Percentiles rank a stretch among this genome's conserved stretches.
These are phyloP conservation scores for Neotoma lepida DNA, from an alignment of 2,113 vertebrate genomes.

Conservation along the genomic window DNA sequence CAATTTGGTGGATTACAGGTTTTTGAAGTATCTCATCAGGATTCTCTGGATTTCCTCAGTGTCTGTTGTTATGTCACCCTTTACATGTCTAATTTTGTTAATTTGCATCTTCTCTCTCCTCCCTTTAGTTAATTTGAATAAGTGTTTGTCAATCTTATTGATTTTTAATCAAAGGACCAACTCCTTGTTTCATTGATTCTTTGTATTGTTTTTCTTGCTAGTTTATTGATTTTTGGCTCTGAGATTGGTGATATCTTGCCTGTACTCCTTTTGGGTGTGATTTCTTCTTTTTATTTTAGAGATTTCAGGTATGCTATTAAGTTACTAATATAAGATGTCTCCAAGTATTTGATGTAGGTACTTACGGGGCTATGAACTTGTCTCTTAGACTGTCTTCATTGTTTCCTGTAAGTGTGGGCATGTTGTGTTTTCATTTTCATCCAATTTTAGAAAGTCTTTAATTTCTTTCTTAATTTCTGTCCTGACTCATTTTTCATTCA, in stretches of 20 bases:
- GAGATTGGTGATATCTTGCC: not conserved
- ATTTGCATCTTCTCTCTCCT: not conserved
- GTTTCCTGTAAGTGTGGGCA: not conserved
- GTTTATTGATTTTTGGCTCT: not conserved
- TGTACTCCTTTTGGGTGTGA: not conserved
- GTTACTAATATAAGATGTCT: not conserved
- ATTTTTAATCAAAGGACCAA: not conserved
- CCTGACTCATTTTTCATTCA: not conserved
- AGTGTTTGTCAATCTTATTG: not conserved
- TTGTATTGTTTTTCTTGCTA: not conserved
- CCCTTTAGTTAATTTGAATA: not conserved
- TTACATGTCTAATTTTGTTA: not conserved
- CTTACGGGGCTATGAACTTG: not conserved
- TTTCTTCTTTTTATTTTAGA: not conserved
- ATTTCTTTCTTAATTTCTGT: not conserved
- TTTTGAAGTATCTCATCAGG: not conserved
- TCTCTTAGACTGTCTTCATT: not conserved
- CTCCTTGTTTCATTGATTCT: not conserved
- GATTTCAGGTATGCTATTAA: not conserved
- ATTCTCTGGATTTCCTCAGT: not conserved
- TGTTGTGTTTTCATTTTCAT: not conserved
- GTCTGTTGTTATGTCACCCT: not conserved
- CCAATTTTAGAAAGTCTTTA: not conserved
- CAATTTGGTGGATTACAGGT: not conserved
- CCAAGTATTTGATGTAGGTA: not conserved